Percentiles rank a stretch among this genome's conserved stretches.
phyloP scores from a whole-genome alignment of 1,140 invertebrate species.

The Drosophila triauraria region DNA sequence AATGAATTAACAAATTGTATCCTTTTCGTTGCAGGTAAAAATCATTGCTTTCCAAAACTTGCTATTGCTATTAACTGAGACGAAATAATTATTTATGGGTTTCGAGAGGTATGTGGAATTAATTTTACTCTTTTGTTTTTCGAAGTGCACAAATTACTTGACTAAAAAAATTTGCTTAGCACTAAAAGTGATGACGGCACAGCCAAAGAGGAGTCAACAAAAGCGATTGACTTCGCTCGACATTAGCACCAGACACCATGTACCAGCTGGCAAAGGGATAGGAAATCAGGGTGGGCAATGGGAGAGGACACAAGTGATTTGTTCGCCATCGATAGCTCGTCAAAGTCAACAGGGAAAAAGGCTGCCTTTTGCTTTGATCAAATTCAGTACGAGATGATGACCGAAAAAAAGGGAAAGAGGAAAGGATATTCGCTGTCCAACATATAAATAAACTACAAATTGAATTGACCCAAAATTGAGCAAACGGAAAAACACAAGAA shows the following conservation, averaged over 20 bases:
- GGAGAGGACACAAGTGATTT: conserved; percentile 9
- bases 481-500: conserved; percentile 13
- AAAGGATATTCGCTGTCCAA: conserved; percentile 11
- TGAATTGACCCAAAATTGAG: conserved; percentile 51
- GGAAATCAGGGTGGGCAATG: not conserved
- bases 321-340: conserved; percentile 14
- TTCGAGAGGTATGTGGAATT: conserved; percentile 20
- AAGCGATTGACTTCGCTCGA: conserved; percentile 37
- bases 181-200: conserved; percentile 35
- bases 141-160: conserved; percentile 35
- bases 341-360: conserved; percentile 25
- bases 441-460: conserved; percentile 66
- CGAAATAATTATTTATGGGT: not conserved
- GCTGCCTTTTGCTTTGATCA: not conserved
- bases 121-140: not conserved
- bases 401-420: too few relatives aligned
- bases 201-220: conserved; percentile 26
- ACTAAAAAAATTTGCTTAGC: conserved; percentile 58
- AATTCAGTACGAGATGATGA: conserved; percentile 12
- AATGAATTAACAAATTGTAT: conserved; percentile 7
- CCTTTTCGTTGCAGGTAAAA: conserved; percentile 60
- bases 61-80: conserved; percentile 3
- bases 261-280: not conserved
- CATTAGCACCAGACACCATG: conserved; percentile 17
- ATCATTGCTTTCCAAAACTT: not conserved